Evolutionary conservation across 2,888 invertebrate genomes (phyloP), one percentile per base, ranked within the genome.

Genomic region (Chloroclysta siterata): DNA sequence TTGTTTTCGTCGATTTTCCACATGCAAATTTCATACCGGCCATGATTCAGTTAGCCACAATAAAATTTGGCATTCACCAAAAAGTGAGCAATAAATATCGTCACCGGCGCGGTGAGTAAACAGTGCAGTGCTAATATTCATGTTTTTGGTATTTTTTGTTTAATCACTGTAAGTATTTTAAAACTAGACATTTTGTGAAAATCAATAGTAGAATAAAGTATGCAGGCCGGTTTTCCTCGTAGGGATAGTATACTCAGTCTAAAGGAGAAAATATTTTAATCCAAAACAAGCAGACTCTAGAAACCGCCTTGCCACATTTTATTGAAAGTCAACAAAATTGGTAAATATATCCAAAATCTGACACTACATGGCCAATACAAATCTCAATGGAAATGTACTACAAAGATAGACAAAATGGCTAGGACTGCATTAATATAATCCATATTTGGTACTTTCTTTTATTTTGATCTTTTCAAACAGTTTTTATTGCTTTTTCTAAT

Each of bases 11-110:
- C 60, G 52, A 58, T 61, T 69, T 54, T 53, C 29, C 50, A 48
- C 57, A 60, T 66, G 76, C 70, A 72, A 75, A 64, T 73, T 39
- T 75, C 71, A 73, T 65, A 74, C 71, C 77, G 74, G 93, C 87
- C 89, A 94, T 94, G 94, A 94, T 94, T 93, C 94, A 94, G 91
- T 94, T 94, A 93, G 94, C 94, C 86, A 94, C 94, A 82, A 93
- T 94, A 82, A 94, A 94, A 93, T 94, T 93, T 90, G 94, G 94
- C 92, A 94, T 94, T 87, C 94, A 89, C 79, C 88, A 89, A 87
- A 93, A 91, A 91, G 93, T 93, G 89, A 87, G 86, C 90, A 89
- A 86, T 88, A 90, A 88, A 88, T 79, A 82, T 80, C 85, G 87
- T 79, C 85, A 81, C 81, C 86, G 78, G 76, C 86, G 90, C 83